phyloP scores from a whole-genome alignment of 1,140 invertebrate genomes.

The Belonocnema kinseyi region DNA sequence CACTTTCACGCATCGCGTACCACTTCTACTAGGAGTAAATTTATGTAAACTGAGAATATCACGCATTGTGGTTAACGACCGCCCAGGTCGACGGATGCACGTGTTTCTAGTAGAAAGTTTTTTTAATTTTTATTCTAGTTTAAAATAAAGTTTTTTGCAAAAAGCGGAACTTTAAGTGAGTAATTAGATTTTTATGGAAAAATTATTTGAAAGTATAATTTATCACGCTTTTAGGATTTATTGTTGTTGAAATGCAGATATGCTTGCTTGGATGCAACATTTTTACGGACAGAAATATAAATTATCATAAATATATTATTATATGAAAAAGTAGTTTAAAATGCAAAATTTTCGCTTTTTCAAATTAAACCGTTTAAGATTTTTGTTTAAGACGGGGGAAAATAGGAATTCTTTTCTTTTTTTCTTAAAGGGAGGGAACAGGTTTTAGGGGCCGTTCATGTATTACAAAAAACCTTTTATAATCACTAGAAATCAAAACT shows the following conservation, averaged over 20 bases:
- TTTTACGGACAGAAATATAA: no score
- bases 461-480: no score
- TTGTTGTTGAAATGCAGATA: background rate
- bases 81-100: slow-evolving; percentile 26
- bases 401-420: no score
- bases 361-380: no score
- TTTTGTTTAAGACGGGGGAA: no score
- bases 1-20: slow-evolving; percentile 18
- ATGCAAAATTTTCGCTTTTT: no score
- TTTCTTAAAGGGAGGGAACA: no score
- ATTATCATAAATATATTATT: no score
- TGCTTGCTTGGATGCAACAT: no score
- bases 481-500: no score
- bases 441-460: no score
- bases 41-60: background rate
- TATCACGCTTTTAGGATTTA: background rate
- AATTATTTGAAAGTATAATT: slow-evolving; percentile 22
- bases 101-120: background rate
- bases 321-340: no score
- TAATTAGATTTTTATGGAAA: slow-evolving; percentile 11
- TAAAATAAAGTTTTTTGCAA: slow-evolving; percentile 9
- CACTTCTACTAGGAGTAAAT: slow-evolving; percentile 15
- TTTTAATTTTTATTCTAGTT: slow-evolving; percentile 9
- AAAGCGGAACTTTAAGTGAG: slow-evolving; percentile 12
- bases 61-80: slow-evolving; percentile 14